Evolutionary conservation across 2,888 invertebrate genomes (phyloP).

Genomic region (Argynnis bischoffii): DNA sequence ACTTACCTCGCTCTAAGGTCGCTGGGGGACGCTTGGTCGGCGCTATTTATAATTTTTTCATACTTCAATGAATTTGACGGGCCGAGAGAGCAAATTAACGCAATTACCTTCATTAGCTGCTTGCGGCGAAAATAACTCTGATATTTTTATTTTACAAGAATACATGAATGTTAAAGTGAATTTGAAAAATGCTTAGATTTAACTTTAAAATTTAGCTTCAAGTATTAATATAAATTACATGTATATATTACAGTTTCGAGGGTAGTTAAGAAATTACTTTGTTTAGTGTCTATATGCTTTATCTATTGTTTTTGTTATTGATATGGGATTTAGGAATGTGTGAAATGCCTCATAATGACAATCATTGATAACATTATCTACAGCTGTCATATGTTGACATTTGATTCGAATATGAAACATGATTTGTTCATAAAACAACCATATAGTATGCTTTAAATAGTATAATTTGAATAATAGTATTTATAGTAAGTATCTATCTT

Average conservation of each 20-base stretch:
- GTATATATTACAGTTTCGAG: background rate
- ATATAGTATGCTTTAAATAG: too few species aligned
- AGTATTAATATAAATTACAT: too few species aligned
- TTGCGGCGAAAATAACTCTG: constrained; percentile 22
- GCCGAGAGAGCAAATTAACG: constrained; percentile 39
- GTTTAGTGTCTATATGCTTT: constrained; percentile 4
- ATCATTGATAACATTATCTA: constrained; percentile 31
- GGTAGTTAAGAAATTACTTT: background rate
- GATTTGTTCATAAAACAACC: background rate
- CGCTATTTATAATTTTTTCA: constrained; percentile 63
- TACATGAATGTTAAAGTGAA: background rate
- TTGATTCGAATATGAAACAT: background rate
- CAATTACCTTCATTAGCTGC: constrained; percentile 39
- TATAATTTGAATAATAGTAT: too few species aligned
- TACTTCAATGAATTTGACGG: constrained; percentile 43
- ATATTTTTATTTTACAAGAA: constrained; percentile 14
- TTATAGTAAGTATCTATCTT: too few species aligned
- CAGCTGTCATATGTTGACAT: constrained; percentile 32
- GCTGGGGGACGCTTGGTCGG: constrained; percentile 52
- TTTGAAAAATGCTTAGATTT: too few species aligned
- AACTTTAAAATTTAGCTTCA: too few species aligned
- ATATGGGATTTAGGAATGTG: constrained; percentile 24
- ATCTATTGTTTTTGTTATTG: constrained; percentile 33
- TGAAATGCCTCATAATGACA: constrained; percentile 23
- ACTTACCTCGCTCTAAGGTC: constrained; percentile 68